Evolutionary conservation across 2,113 vertebrate genomes (phyloP).

Genomic region (Sphaerodactylus townsendi): DNA sequence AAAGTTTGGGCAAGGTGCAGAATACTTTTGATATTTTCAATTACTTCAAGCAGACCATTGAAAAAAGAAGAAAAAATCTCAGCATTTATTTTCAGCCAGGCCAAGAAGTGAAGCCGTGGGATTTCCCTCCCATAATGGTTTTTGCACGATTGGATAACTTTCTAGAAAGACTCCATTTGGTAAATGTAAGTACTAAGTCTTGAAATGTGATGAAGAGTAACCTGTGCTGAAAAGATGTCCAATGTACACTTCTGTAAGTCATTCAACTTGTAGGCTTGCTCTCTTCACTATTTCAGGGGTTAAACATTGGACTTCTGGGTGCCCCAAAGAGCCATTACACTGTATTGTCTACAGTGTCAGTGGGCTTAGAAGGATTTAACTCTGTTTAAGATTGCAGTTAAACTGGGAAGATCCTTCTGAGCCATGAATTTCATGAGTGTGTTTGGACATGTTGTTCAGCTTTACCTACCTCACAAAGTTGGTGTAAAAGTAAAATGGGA

Average conservation of each 20-base stretch:
- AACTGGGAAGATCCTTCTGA: not conserved
- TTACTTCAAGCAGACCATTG: constrained; percentile 76
- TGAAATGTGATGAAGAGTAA: not conserved
- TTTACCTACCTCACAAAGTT: not conserved
- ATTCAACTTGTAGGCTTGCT: not conserved
- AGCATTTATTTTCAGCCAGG: constrained; percentile 74
- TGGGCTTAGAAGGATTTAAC: not conserved
- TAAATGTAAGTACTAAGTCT: constrained; percentile 74
- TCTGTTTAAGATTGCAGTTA: not conserved
- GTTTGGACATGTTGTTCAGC: not conserved
- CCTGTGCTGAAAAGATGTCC: not conserved
- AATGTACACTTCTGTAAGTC: not conserved
- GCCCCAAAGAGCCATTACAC: not conserved
- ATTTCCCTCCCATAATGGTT: constrained; percentile 79
- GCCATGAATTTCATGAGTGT: not conserved
- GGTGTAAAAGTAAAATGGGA: not conserved
- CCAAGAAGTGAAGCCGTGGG: constrained; percentile 77
- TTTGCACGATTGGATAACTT: constrained; percentile 84
- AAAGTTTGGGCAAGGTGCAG: constrained; percentile 81
- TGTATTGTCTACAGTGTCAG: not conserved
- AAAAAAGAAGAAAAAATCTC: constrained; percentile 77
- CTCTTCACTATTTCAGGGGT: not conserved
- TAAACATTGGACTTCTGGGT: not conserved
- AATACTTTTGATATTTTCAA: constrained; percentile 73
- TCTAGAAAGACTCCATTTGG: constrained; percentile 72